A percentile compares a stretch with the other conserved stretches of the same genome.
phyloP scores from a whole-genome alignment of 2,797 vertebrate genomes.

The Pangasius mekongensis region DNA sequence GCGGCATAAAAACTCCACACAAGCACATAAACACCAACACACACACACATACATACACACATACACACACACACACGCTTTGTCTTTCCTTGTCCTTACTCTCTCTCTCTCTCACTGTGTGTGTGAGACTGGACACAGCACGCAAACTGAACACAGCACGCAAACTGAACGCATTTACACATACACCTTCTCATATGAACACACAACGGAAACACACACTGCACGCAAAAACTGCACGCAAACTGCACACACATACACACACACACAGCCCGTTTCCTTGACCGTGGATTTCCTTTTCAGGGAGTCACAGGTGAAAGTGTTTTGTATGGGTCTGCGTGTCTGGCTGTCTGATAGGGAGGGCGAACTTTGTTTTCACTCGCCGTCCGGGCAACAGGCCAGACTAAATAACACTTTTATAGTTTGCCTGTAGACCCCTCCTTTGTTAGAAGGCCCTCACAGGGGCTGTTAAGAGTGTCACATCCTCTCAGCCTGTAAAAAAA shows the following conservation, averaged over 20 bases:
- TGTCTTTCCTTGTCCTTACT: neutral
- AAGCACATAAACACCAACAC: slow-evolving; percentile 48
- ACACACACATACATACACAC: neutral
- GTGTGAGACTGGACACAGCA: neutral
- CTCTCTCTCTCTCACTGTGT: neutral
- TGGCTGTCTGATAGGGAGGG: slow-evolving; percentile 63
- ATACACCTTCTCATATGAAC: neutral
- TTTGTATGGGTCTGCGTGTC: slow-evolving; percentile 63
- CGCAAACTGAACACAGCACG: neutral
- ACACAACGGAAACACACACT: slow-evolving; percentile 35
- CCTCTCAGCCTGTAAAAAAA: slow-evolving; percentile 61
- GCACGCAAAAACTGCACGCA: slow-evolving; percentile 30
- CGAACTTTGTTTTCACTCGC: slow-evolving; percentile 68
- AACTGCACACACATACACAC: slow-evolving; percentile 19
- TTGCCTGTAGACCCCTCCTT: slow-evolving; percentile 64
- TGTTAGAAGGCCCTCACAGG: slow-evolving; percentile 61
- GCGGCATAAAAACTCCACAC: slow-evolving; percentile 47
- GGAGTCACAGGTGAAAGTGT: slow-evolving; percentile 75
- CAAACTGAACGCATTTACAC: neutral
- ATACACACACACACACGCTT: neutral
- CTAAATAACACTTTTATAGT: slow-evolving; percentile 70
- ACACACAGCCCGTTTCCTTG: slow-evolving; percentile 46
- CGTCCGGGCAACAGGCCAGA: slow-evolving; percentile 70
- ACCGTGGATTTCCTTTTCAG: slow-evolving; percentile 53
- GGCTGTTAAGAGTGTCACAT: slow-evolving; percentile 69